Percentiles rank a stretch among this genome's conserved stretches.
Evolutionary conservation across 2,888 invertebrate species (phyloP).

Genomic region (Eustalomyia histrio): DNA sequence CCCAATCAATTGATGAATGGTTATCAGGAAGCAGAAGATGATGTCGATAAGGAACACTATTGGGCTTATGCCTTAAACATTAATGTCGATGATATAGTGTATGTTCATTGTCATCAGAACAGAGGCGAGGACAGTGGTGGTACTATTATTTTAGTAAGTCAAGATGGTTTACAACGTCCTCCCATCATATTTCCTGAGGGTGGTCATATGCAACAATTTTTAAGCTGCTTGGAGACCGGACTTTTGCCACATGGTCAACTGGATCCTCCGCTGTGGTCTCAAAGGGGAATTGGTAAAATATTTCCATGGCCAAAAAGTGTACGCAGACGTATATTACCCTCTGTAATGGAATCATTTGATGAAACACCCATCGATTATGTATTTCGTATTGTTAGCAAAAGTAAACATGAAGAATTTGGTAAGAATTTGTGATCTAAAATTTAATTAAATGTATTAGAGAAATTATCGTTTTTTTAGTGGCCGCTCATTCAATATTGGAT

Average conservation of each 20-base stretch:
- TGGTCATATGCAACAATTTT: slow-evolving; percentile 93
- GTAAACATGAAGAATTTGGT: slow-evolving; percentile 86
- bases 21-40: slow-evolving; percentile 84
- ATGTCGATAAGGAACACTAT: slow-evolving; percentile 87
- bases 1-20: slow-evolving; percentile 98
- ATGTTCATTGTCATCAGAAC: slow-evolving; percentile 96
- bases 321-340: slow-evolving; percentile 84
- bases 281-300: slow-evolving; percentile 86
- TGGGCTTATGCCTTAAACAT: slow-evolving; percentile 97
- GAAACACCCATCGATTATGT: slow-evolving; percentile 88
- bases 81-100: slow-evolving; percentile 94
- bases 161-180: slow-evolving; percentile 95
- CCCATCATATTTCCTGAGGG: slow-evolving; percentile 95
- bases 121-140: slow-evolving; percentile 87
- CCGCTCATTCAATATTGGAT: slow-evolving; percentile 85
- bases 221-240: slow-evolving; percentile 92
- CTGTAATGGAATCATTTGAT: slow-evolving; percentile 82
- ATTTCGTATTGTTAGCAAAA: slow-evolving; percentile 91
- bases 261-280: slow-evolving; percentile 96
- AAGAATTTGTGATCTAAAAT: slow-evolving; percentile 71
- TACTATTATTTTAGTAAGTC: slow-evolving; percentile 93
- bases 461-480: slow-evolving; percentile 80
- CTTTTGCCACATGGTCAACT: slow-evolving; percentile 93
- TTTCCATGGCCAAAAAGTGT: slow-evolving; percentile 82
- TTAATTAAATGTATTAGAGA: neutral